Conservation (phyloP, 2,888 invertebrate genomes). For the Drosophila borborema region DNA sequence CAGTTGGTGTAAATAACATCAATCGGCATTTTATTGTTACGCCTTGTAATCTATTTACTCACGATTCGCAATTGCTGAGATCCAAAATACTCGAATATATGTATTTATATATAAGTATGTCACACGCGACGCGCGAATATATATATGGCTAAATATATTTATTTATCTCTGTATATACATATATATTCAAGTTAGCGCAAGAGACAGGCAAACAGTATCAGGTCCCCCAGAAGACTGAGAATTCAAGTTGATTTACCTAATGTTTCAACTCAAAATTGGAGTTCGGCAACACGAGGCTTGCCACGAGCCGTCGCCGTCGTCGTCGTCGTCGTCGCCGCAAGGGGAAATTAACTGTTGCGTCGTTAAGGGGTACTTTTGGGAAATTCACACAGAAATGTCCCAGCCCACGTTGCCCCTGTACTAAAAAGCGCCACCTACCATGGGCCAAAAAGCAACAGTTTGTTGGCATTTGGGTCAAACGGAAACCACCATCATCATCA, state of each 20-base stretch:
- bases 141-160: constrained; percentile 13
- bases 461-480: constrained; percentile 74
- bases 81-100: constrained; percentile 23
- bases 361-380: constrained; percentile 38
- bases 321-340: too few species aligned
- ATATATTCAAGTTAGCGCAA: constrained; percentile 25
- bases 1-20: constrained; percentile 46
- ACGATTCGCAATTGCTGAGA: constrained; percentile 44
- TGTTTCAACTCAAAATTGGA: constrained; percentile 56
- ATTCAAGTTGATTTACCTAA: constrained; percentile 25
- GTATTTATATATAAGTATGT: neutral
- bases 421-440: constrained; percentile 45
- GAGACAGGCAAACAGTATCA: constrained; percentile 70
- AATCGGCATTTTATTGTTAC: constrained; percentile 39
- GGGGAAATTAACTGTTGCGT: constrained; percentile 52
- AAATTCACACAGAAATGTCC: constrained; percentile 52
- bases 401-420: constrained; percentile 20
- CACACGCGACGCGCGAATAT: constrained; percentile 27
- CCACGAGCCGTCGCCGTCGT: neutral
- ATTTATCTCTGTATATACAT: neutral
- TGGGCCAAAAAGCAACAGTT: constrained; percentile 68
- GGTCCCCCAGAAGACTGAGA: constrained; percentile 75
- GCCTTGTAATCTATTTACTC: constrained; percentile 54
- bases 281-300: constrained; percentile 65
- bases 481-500: constrained; percentile 9